A percentile compares a stretch with the other conserved stretches of the same genome.
phyloP scores from a whole-genome alignment of 2,797 vertebrate genomes.

The Picus viridis region DNA sequence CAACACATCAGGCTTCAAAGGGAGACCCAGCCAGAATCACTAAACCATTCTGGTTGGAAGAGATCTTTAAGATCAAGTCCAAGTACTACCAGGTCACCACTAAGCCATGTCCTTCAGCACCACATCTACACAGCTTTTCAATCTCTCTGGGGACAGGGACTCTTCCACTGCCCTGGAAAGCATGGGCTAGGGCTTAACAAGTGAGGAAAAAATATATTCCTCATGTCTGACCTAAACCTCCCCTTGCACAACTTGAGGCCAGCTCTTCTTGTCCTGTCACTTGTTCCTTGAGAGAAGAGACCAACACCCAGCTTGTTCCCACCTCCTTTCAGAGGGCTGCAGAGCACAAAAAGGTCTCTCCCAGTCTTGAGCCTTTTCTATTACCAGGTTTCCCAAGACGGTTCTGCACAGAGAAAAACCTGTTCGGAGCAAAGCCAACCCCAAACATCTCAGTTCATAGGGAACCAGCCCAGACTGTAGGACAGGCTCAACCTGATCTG shows the following conservation, averaged over 20 bases:
- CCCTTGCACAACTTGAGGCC: no score
- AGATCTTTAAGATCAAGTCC: background rate
- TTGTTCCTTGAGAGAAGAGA: no score
- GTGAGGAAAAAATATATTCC: no score
- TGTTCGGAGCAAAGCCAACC: background rate
- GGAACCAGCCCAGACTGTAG: background rate
- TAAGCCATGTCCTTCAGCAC: no score
- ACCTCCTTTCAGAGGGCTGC: no score
- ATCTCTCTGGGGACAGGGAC: background rate
- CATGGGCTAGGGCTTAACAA: no score
- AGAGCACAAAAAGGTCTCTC: no score
- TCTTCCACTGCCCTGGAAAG: background rate
- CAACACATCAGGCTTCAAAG: fast-evolving
- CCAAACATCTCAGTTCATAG: fast-evolving
- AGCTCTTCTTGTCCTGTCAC: no score
- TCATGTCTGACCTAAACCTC: no score
- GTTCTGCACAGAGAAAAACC: background rate
- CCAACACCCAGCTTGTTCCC: no score
- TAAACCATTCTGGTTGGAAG: background rate
- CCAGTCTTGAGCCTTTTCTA: background rate
- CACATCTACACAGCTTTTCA: no score
- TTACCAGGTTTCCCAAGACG: fast-evolving
- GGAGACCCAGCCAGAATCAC: background rate
- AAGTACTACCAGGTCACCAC: no score
- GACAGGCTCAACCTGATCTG: background rate